A percentile compares a stretch with the other conserved stretches of the same genome.
Conservation (phyloP, 2,888 invertebrate species). For the Gibbula magus region DNA sequence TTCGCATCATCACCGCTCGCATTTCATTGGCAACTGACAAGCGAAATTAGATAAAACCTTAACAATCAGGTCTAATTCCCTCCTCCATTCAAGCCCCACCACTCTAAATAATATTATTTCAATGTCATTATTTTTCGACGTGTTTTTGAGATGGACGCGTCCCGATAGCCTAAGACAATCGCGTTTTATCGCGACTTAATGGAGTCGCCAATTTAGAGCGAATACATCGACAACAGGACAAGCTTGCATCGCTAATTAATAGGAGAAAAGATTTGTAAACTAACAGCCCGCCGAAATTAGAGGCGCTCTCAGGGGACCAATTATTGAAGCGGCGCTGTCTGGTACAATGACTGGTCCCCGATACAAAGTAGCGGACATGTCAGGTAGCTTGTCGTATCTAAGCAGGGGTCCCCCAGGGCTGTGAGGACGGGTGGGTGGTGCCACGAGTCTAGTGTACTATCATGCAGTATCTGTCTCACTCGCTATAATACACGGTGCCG, state of each 20-base stretch:
- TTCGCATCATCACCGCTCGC: constrained; percentile 28
- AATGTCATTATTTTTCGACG: constrained; percentile 39
- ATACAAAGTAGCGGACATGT: constrained; percentile 3
- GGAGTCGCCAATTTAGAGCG: constrained; percentile 37
- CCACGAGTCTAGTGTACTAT: not conserved
- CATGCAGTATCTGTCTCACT: no score
- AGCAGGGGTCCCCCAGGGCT: not conserved
- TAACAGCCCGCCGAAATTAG: constrained; percentile 27
- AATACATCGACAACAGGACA: constrained; percentile 31
- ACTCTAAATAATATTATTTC: constrained; percentile 44
- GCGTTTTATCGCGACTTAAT: constrained; percentile 40
- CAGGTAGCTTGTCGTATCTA: not conserved
- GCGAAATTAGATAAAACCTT: constrained; percentile 41
- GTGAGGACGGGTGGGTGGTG: not conserved
- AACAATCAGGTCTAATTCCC: constrained; percentile 39
- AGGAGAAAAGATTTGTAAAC: constrained; percentile 37
- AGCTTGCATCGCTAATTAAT: constrained; percentile 41
- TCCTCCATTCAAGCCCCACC: constrained; percentile 32
- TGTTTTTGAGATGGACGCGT: constrained; percentile 35
- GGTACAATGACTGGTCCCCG: constrained; percentile 29
- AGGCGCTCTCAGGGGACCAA: constrained; percentile 26
- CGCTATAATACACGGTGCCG: no score
- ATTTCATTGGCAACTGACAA: constrained; percentile 40
- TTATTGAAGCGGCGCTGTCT: constrained; percentile 27
- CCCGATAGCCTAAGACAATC: constrained; percentile 42